Conservation (phyloP, 2,888 invertebrate genomes). For the Chironomus riparius region DNA sequence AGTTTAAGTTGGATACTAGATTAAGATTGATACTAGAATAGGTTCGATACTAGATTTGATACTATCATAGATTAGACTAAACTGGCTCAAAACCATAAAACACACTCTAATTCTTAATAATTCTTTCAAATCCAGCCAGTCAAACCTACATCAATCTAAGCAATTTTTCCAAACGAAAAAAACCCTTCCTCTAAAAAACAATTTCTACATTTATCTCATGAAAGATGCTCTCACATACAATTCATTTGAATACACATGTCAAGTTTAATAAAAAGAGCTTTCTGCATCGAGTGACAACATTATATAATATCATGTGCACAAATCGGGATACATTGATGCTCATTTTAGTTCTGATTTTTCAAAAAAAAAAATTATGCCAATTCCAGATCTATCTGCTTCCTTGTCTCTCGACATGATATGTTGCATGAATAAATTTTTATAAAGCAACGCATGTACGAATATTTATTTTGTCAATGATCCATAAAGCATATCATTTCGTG, state of each 20-base stretch:
- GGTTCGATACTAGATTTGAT: too few relatives aligned
- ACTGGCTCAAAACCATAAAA: too few relatives aligned
- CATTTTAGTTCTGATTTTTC: neutral
- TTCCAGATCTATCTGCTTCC: neutral
- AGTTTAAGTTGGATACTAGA: too few relatives aligned
- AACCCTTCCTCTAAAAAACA: too few relatives aligned
- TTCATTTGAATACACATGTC: slow-evolving; percentile 9
- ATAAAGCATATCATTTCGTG: slow-evolving; percentile 9
- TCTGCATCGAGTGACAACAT: neutral
- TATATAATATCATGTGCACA: neutral
- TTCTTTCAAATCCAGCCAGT: too few relatives aligned
- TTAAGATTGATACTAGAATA: too few relatives aligned
- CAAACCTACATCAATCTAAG: too few relatives aligned
- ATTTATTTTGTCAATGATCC: slow-evolving; percentile 16
- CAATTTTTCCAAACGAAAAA: too few relatives aligned
- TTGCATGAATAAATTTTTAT: neutral
- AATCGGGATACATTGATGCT: neutral
- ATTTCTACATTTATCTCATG: too few relatives aligned
- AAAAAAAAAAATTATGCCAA: neutral
- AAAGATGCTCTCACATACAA: neutral
- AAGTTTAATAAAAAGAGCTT: neutral
- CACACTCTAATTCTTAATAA: too few relatives aligned
- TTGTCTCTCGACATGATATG: too few relatives aligned
- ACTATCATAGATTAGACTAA: too few relatives aligned
- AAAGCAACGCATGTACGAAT: neutral